Percentiles rank a stretch among this genome's conserved stretches.
phyloP scores from a whole-genome alignment of 2,113 vertebrate genomes.

The Sinosuthora webbiana region DNA sequence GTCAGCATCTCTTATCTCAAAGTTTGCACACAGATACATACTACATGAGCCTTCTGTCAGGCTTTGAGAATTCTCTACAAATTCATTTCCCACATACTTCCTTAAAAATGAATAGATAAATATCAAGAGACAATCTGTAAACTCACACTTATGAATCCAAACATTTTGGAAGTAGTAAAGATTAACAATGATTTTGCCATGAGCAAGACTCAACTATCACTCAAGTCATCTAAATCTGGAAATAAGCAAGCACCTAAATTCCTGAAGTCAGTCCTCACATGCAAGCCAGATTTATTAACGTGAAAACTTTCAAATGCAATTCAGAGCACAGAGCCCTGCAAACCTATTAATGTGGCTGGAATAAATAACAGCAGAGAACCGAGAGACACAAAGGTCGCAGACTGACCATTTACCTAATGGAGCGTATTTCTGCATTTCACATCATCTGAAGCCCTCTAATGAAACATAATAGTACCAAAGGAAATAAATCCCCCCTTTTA shows the following conservation, averaged over 20 bases:
- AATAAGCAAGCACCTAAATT: not conserved
- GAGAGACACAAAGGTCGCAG: not conserved
- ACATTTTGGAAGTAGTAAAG: not conserved
- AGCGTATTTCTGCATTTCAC: not conserved
- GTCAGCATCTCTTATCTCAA: too few species aligned
- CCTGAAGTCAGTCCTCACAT: not conserved
- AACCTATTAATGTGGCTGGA: not conserved
- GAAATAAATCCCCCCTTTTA: not conserved
- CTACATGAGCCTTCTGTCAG: too few species aligned
- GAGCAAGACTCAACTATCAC: not conserved
- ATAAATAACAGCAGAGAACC: not conserved
- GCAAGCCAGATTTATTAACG: not conserved
- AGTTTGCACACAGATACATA: too few species aligned
- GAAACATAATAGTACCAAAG: not conserved
- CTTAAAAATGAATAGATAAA: not conserved
- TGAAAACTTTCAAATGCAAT: not conserved
- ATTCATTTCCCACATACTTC: not conserved
- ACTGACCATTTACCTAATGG: not conserved
- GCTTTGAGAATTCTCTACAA: too few species aligned
- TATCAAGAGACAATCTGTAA: not conserved
- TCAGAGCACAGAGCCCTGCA: not conserved
- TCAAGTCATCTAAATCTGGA: not conserved
- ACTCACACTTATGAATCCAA: not conserved
- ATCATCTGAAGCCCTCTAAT: not conserved
- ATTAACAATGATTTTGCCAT: not conserved